Conservation (phyloP, 2,888 invertebrate species). For the Watsonalla cultraria region DNA sequence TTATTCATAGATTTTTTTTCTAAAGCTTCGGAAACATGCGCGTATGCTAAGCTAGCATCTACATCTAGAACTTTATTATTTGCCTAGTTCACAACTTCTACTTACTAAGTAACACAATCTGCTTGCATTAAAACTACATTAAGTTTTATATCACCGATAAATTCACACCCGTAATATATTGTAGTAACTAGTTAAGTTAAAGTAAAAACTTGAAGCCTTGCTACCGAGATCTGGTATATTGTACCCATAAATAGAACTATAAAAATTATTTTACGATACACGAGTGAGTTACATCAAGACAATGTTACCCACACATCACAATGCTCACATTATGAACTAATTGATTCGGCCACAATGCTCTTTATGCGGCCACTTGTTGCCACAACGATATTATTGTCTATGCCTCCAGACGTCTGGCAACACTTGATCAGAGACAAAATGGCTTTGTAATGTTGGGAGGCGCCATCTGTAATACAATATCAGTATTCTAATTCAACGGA, state of each 20-base stretch:
- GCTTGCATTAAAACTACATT: background rate
- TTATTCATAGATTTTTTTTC: background rate
- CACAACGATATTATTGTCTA: constrained; percentile 75
- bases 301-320: constrained; percentile 72
- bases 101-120: background rate
- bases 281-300: constrained; percentile 72
- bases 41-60: too few species aligned
- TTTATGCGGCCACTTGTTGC: constrained; percentile 56
- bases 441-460: constrained; percentile 72
- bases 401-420: constrained; percentile 72
- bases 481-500: constrained; percentile 36
- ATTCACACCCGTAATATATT: too few species aligned
- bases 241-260: constrained; percentile 71
- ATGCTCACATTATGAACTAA: constrained; percentile 74
- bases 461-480: constrained; percentile 73
- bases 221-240: constrained; percentile 73
- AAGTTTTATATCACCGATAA: background rate
- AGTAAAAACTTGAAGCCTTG: constrained; percentile 20
- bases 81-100: background rate
- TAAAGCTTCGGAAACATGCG: too few species aligned
- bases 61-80: too few species aligned
- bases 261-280: constrained; percentile 73
- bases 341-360: constrained; percentile 74
- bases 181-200: too few species aligned
- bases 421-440: constrained; percentile 77